Conservation (phyloP, 2,113 vertebrate genomes). For the Pandion haliaetus region DNA sequence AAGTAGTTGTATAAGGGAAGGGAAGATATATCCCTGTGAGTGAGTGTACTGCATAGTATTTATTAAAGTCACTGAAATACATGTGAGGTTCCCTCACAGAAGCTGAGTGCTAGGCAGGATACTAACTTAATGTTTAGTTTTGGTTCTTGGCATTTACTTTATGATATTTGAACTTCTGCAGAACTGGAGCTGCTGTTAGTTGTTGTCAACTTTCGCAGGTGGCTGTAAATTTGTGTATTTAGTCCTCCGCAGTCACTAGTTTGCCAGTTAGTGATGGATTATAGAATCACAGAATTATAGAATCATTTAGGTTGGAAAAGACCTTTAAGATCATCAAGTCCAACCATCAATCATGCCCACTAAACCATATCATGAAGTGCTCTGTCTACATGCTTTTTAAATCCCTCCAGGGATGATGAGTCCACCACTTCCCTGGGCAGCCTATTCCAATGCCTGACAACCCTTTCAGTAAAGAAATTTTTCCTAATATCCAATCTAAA, state of each 20-base stretch:
- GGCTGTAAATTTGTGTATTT: background rate
- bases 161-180: background rate
- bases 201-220: background rate
- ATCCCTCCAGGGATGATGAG: no score
- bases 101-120: background rate
- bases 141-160: background rate
- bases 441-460: no score
- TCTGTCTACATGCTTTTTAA: no score
- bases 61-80: background rate
- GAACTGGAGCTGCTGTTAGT: background rate
- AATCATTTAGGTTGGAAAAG: no score
- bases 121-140: background rate
- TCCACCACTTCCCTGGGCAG: no score
- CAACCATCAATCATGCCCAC: no score
- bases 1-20: background rate
- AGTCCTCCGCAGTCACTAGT: background rate
- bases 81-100: background rate
- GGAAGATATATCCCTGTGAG: background rate
- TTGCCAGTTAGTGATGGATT: background rate
- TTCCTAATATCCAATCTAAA: no score
- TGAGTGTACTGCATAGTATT: background rate
- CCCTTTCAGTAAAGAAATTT: no score
- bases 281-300: no score
- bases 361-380: no score
- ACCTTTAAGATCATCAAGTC: no score